Base-by-base conservation (phyloP, 2,797 vertebrate species). In the Pseudochaenichthys georgianus region DNA sequence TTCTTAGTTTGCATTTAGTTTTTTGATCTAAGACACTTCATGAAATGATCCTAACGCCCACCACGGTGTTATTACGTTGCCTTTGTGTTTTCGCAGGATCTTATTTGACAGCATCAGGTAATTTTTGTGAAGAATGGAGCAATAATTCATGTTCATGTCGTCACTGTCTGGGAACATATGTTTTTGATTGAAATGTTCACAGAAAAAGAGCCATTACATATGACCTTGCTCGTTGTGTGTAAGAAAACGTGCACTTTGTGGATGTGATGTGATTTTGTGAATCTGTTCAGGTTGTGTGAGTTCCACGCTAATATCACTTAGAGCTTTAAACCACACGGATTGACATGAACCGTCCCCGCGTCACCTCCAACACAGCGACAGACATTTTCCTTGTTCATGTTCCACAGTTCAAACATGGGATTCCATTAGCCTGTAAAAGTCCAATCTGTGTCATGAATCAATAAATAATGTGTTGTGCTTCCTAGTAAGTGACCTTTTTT, bases 341-440 rank as follows among this genome's bases (percentile, higher is more conserved):
- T 79, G 75, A 73, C 85, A 84, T 73, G 65, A 78, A 86, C 73
- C 76, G 55, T 71, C 57, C 77, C 68, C 13, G 64, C 19, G 7
- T 85, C 67, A 76, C 58, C 60, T 73, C 46, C 23, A 69, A 55
- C 69, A 51, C 72, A 46, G 11, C 67, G 13, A 51, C 53, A 73
- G 50, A 73, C 67, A 74, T 62, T 65, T 74, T 70, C 64, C 69
- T 78, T 76, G 59, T 51, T 63, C 52, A 59, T n/a, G 11, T 1
- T 19, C 31, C 58, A n/a, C 4, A 42, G 42, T 46, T 17, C 19
- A 51, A 54, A 53, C 8, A 62, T 17, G 46, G n/a, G 13, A 28
- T 78, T 71, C 78, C 46, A 83, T 83, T 63, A 55, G 31, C 43
- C 19, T n/a, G 46, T 47, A 70, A 83, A n/a, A 8, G 46, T 7